A percentile compares a stretch with the other conserved stretches of the same genome.
phyloP scores from a whole-genome alignment of 2,888 invertebrate species.

The Drosophila imparisetae region DNA sequence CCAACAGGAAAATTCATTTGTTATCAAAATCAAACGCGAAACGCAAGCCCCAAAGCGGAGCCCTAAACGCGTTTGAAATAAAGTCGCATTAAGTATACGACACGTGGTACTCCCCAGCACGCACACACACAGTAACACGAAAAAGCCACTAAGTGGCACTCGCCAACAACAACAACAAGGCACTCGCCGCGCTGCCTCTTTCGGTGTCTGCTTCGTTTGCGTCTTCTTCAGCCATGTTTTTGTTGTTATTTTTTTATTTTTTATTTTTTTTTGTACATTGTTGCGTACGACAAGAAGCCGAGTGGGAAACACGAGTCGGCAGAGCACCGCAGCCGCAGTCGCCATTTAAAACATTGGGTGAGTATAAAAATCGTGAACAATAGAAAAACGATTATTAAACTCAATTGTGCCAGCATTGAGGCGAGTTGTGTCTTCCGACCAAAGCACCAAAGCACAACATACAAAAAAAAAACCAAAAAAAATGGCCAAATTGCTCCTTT shows the following conservation, averaged over 20 bases:
- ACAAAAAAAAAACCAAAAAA: slow-evolving; percentile 42
- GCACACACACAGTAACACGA: slow-evolving; percentile 25
- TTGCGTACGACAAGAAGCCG: slow-evolving; percentile 46
- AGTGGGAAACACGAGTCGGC: slow-evolving; percentile 22
- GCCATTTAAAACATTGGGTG: slow-evolving; percentile 63
- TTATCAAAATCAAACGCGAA: slow-evolving; percentile 15
- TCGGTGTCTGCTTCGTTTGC: slow-evolving; percentile 69
- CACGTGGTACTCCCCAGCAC: slow-evolving; percentile 62
- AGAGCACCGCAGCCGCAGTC: slow-evolving; percentile 14
- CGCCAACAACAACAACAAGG: slow-evolving; percentile 17
- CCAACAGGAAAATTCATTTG: slow-evolving; percentile 43
- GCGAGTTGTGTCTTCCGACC: slow-evolving; percentile 76
- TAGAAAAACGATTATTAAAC: slow-evolving; percentile 85
- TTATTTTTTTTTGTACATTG: slow-evolving; percentile 25
- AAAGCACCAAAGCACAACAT: slow-evolving; percentile 4
- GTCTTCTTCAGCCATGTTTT: slow-evolving; percentile 77
- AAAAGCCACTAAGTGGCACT: slow-evolving; percentile 24
- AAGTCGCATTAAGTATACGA: slow-evolving; percentile 76
- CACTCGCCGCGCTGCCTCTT: slow-evolving; percentile 57
- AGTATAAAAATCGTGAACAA: slow-evolving; percentile 85
- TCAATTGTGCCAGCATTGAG: slow-evolving; percentile 83
- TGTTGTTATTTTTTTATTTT: slow-evolving; percentile 38
- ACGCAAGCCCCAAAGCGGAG: slow-evolving; percentile 8
- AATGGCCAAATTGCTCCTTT: slow-evolving; percentile 83
- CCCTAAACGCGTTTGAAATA: slow-evolving; percentile 63